phyloP scores from a whole-genome alignment of 2,113 vertebrate species.

The Thomomys bottae region DNA sequence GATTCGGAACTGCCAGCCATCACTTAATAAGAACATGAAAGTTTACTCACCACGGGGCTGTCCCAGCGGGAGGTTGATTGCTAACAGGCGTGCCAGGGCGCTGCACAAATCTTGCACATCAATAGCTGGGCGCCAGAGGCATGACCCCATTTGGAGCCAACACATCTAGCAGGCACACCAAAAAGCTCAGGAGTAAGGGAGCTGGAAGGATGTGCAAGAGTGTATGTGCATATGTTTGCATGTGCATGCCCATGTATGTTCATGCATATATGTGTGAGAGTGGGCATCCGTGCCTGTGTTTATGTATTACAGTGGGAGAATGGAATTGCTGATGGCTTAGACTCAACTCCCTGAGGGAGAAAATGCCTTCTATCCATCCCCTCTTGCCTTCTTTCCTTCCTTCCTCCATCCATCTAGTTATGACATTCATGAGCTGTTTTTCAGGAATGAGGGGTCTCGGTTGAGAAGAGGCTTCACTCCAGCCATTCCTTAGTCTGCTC shows the following conservation, averaged over 20 bases:
- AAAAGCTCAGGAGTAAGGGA: neutral
- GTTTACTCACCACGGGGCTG: conserved; percentile 17
- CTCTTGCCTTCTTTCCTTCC: neutral
- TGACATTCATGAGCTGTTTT: neutral
- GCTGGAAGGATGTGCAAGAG: accelerated
- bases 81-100: neutral
- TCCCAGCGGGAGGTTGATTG: conserved; percentile 75
- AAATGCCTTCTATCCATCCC: neutral
- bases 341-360: neutral
- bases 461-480: neutral
- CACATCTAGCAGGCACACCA: neutral
- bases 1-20: conserved; percentile 1
- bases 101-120: neutral
- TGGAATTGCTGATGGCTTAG: neutral
- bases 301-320: accelerated
- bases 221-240: neutral
- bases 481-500: neutral
- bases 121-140: neutral
- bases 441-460: neutral
- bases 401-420: neutral
- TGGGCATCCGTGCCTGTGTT: neutral
- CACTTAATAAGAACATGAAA: conserved; percentile 43
- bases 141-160: neutral
- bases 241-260: neutral
- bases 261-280: neutral